Evolutionary conservation across 2,113 vertebrate genomes (phyloP).

Genomic region (Corydoras maculifer): DNA sequence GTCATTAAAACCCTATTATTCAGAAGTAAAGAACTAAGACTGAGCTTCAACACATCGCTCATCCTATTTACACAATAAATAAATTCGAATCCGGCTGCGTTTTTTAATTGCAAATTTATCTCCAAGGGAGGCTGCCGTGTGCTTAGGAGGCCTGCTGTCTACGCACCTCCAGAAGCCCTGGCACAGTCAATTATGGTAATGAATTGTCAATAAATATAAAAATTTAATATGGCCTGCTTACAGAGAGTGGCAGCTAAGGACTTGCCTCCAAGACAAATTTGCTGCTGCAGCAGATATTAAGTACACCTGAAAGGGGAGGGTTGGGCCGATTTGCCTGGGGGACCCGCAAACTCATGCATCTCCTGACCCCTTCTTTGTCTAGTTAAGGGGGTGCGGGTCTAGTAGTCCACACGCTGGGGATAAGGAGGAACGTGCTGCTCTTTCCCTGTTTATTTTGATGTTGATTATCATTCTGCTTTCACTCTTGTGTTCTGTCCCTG

Average conservation of each 20-base stretch:
- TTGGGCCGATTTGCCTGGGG: conserved; percentile 55
- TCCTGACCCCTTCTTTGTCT: conserved; percentile 15
- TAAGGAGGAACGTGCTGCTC: conserved; percentile 37
- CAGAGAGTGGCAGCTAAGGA: conserved; percentile 92
- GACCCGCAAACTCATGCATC: conserved; percentile 42
- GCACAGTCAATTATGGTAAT: conserved; percentile 99
- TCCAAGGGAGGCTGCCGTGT: conserved; percentile 74
- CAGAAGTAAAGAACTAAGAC: conserved; percentile 63
- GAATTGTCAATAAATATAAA: conserved; percentile 99
- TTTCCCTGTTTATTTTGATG: conserved; percentile 40
- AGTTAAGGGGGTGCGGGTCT: conserved; percentile 18
- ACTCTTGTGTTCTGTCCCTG: conserved; percentile 29
- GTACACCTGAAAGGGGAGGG: conserved; percentile 75
- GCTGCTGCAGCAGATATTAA: conserved; percentile 90
- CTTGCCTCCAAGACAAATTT: conserved; percentile 94
- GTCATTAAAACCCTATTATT: too few relatives aligned
- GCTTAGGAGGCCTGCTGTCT: conserved; percentile 74
- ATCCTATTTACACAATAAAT: conserved; percentile 87
- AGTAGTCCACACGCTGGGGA: conserved; percentile 41
- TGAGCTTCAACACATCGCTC: conserved; percentile 73
- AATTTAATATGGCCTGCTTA: conserved; percentile 93
- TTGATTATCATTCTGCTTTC: conserved; percentile 47
- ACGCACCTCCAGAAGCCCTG: conserved; percentile 77
- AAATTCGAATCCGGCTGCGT: conserved; percentile 76
- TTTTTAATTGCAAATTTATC: conserved; percentile 96